Percentiles rank a stretch among this genome's conserved stretches.
These are phyloP conservation scores for Pimpla rufipes DNA, from an alignment of 2,888 invertebrate genomes.

Conservation along the genomic window DNA sequence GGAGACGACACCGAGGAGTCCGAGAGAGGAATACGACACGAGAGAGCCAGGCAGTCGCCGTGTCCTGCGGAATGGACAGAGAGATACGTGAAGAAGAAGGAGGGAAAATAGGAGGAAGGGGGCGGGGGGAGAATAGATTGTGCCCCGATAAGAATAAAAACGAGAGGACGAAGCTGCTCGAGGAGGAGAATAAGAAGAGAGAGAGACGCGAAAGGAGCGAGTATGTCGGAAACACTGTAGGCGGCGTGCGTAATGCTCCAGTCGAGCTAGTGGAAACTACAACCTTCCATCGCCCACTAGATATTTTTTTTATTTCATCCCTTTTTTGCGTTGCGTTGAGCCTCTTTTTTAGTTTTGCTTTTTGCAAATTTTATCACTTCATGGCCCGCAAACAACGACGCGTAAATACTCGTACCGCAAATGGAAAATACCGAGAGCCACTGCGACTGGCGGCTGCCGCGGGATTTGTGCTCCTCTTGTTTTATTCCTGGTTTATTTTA, in stretches of 20 bases:
- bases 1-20: conserved; percentile 23
- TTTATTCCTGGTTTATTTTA: not conserved
- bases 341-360: conserved; percentile 8
- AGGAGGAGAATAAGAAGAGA: not conserved
- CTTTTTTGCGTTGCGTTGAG: not conserved
- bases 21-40: conserved; percentile 48
- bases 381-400: not conserved
- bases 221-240: not conserved
- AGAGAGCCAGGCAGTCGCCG: conserved; percentile 25
- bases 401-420: not conserved
- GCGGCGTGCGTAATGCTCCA: not conserved
- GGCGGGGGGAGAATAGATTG: conserved; percentile 56
- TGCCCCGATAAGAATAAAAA: conserved; percentile 58
- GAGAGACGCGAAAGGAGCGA: not conserved
- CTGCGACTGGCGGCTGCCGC: not conserved
- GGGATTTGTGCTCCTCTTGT: not conserved
- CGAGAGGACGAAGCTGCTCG: not conserved
- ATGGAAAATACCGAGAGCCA: conserved; percentile 11
- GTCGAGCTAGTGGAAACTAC: not conserved
- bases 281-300: not conserved
- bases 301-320: not conserved
- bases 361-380: not conserved
- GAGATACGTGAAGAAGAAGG: not conserved
- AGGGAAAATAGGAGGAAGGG: not conserved
- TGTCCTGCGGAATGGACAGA: conserved; percentile 22